Evolutionary conservation across 37 sponge, comb jelly and placozoan genomes (phyloP).

Genomic region (Halichondria panicea): DNA sequence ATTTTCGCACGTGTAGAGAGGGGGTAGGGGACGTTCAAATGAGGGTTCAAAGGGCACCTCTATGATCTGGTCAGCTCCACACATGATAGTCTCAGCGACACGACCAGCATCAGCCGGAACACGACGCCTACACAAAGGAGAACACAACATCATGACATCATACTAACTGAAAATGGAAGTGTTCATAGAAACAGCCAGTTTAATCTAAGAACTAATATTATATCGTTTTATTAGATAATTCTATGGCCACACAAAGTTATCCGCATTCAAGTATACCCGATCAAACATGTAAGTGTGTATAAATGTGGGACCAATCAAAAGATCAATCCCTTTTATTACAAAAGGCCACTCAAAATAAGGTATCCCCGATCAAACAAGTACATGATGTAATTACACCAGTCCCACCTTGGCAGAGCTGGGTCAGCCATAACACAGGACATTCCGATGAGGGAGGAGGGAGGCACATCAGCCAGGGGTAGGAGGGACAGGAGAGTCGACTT

Average conservation of each 20-base stretch:
- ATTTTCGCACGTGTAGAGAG: conserved; percentile 67
- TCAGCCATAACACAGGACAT: conserved; percentile 54
- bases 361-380: neutral
- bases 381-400: neutral
- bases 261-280: neutral
- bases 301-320: neutral
- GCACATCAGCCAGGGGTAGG: conserved; percentile 8
- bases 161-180: too few species aligned
- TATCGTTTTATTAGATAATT: too few species aligned
- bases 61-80: conserved; percentile 8
- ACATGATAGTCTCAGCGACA: conserved; percentile 54
- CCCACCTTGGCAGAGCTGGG: conserved; percentile 27
- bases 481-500: conserved; percentile 18
- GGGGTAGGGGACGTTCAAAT: conserved; percentile 86
- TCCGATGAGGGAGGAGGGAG: conserved; percentile 26
- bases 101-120: conserved; percentile 30
- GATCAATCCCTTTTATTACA: too few species aligned
- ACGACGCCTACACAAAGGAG: conserved; percentile 13
- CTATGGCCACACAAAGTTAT: neutral
- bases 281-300: neutral
- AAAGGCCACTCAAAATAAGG: neutral
- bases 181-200: too few species aligned
- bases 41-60: conserved; percentile 83
- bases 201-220: too few species aligned
- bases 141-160: neutral